phyloP scores from a whole-genome alignment of 2,797 vertebrate genomes.

The Pseudocheirus occidentalis region DNA sequence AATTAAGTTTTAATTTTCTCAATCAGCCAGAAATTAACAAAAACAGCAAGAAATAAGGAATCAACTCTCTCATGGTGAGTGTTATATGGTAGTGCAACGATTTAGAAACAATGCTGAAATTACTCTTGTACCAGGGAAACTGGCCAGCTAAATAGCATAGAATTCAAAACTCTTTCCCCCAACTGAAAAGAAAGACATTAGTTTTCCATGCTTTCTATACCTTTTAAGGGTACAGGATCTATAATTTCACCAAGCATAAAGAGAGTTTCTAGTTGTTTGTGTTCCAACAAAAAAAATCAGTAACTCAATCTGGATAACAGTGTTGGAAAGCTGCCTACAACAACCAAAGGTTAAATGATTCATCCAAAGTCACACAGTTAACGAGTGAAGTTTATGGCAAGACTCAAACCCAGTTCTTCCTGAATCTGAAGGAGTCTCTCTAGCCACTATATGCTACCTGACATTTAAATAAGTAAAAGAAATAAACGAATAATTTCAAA shows the following conservation, averaged over 20 bases:
- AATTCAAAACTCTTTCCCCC: constrained; percentile 55
- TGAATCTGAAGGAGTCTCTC: not conserved
- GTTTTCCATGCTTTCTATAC: not conserved
- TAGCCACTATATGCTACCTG: constrained; percentile 25
- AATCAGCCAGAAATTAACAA: constrained; percentile 79
- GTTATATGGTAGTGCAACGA: constrained; percentile 59
- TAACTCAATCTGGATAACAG: not conserved
- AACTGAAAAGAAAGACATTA: constrained; percentile 42
- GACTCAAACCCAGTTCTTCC: not conserved
- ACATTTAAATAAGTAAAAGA: constrained; percentile 52
- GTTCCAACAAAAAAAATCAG: not conserved
- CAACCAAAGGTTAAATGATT: not conserved
- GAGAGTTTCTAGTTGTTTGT: not conserved
- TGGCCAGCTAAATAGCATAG: constrained; percentile 59
- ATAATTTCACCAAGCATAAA: not conserved
- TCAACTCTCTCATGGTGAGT: constrained; percentile 66
- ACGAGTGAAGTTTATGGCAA: not conserved
- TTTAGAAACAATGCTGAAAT: constrained; percentile 64
- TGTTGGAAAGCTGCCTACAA: not conserved
- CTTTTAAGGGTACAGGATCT: not conserved
- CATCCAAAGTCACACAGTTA: not conserved
- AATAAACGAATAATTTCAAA: constrained; percentile 38
- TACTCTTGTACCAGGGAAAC: constrained; percentile 63
- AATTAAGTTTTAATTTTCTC: constrained; percentile 80
- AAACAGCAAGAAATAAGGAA: constrained; percentile 75